Evolutionary conservation across 2,888 invertebrate species (phyloP), one percentile per base, ranked within the genome.

Genomic region (Endotricha flammealis): DNA sequence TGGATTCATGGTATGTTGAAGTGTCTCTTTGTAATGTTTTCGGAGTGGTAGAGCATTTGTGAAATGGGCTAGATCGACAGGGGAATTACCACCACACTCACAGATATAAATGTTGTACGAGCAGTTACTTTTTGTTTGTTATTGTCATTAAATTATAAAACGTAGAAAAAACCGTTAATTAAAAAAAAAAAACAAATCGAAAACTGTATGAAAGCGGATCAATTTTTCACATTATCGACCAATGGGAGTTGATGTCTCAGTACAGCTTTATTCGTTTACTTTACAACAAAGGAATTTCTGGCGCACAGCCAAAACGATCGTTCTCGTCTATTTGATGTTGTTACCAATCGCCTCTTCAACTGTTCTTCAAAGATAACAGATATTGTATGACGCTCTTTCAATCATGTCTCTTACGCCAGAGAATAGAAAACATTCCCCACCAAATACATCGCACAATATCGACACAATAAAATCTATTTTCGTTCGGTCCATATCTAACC

Each of bases 391-490:
- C 16, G 6, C 3, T 6, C 16, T 16, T 16, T 16, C 6, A 16
- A 3, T 3, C 3, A 16, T 4, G 16, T 6, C 16, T 16, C 16
- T 6, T 4, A 5, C 12, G 17, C 31, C 11, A 13, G 16, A 13
- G 8, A 32, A 14, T 13, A 32, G 12, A 23, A 32, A 25, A 32
- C 13, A 11, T n/a, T 2, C n/a, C 24, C 5, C 4, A 4, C 14
- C 14, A 32, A 32, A 31, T 12, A 24, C 4, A 32, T 14, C n/a
- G n/a, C n/a, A 9, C 25, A 16, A 16, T 16, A 16, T 3, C 16
- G 6, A 38, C 39, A 53, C 55, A 57, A 63, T 65, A 60, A 61
- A 65, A 40, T 63, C 60, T 58, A 64, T 64, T 65, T 64, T 43
- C 48, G 57, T 38, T 42, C 41, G 39, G 39, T 41, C 53, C 52